Base-by-base conservation (phyloP, 37 sponge, comb jelly and placozoan species). In the Cliona cf. orientalis region DNA sequence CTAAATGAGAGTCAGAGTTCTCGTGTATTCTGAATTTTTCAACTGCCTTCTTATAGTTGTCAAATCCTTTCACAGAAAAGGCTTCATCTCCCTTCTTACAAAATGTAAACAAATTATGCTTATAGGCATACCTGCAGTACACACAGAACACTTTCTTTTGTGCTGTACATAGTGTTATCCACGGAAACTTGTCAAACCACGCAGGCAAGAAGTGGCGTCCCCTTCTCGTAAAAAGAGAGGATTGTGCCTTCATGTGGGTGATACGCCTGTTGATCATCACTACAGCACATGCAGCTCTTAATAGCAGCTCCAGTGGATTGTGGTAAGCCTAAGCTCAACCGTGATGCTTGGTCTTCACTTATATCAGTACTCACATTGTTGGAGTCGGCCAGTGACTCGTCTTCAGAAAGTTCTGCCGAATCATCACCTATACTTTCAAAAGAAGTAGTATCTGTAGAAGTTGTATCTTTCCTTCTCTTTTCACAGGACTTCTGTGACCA, bases 401-500 rank as follows among this genome's bases (percentile, higher is more conserved):
- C 53, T 49, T 14, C 53, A 49, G 53, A 49, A 49, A 49, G 14
- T 19, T 49, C 53, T 19, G 53, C 14, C 9, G 53, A 49, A 19
- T 49, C 14, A 49, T 49, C 53, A 49, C 53, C 53, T 14, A 9
- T 49, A 14, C 53, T 49, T 49, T 49, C 53, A 49, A 49, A 49
- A 49, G 53, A 49, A 49, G 53, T 49, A 49, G 14, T 49, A 14
- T 49, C 53, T 49, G 53, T 49, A 49, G 14, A 14, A 49, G 14
- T 49, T 49, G 53, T 49, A 14, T 19, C 14, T 14, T 49, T 49
- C 53, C 53, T 49, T 49, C 53, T 49, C 14, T 26, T 62, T 62
- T 62, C 63, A 62, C 29, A 62, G n/a, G n/a, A n/a, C n/a, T n/a
- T n/a, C n/a, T n/a, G n/a, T 49, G 53, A 49, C 53, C 53, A 49